Base-by-base conservation (phyloP, 2,888 invertebrate species). In the Muschampia staudingeri region DNA sequence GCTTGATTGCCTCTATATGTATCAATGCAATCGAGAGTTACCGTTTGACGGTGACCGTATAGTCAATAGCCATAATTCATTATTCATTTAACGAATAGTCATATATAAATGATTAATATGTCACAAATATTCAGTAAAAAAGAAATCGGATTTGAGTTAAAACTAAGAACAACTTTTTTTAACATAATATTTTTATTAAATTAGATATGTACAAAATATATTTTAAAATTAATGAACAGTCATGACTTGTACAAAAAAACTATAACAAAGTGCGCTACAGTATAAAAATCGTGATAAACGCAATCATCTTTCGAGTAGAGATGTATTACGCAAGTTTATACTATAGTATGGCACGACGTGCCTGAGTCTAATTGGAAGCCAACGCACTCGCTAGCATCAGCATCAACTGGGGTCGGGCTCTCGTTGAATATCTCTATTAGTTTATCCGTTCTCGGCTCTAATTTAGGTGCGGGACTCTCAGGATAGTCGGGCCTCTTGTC, bases 401-500 rank as follows among this genome's bases (percentile, higher is more conserved):
- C 88, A 76, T 92, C 87, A 6, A 70, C 70, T 16, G 80, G 80
- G 56, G 75, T 61, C 7, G 83, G 83, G 5, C 80, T 90, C 0
- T 95, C 94, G 40, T 91, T 91, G 6, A 96, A 89, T 65, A 95
- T 92, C 56, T 95, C 93, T 70, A 95, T 92, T 48, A 96, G 83
- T 85, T 93, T 93, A 30, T 94, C 94, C 1, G 92, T 93, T 30
- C 91, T 94, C 0, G 91, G 88, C 52, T 92, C 92, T n/a, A 92
- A 85, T 34, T 89, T 84, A 1, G 91, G 92, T 8, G 91, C 89
- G 0, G 94, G 94, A 80, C 94, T 93, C 86, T 96, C 96, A 0
- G 96, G 96, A 67, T 96, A 97, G 84, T 97, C 96, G 0, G 96
- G 96, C 67, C 96, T 91, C 61, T 92, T 93, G 16, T 92, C 90